Evolutionary conservation across 2,113 vertebrate genomes (phyloP).

Genomic region (Dermatemys mawii): DNA sequence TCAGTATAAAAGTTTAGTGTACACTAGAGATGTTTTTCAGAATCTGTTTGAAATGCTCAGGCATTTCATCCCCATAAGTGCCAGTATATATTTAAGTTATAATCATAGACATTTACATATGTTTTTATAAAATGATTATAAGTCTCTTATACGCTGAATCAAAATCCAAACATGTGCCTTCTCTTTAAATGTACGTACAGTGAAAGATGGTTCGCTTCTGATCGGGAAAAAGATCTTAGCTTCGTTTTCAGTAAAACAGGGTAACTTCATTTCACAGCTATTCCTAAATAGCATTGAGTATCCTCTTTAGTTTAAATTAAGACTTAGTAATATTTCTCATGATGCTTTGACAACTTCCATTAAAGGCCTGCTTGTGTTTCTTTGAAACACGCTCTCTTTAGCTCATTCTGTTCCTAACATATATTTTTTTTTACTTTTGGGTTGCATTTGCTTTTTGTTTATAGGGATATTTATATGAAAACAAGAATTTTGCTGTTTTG

Average conservation of each 20-base stretch:
- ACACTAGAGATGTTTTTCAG: not conserved
- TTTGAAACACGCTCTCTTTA: not conserved
- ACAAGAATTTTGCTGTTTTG: not conserved
- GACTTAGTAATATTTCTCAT: not conserved
- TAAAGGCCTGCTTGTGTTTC: not conserved
- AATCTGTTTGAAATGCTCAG: conserved; percentile 16
- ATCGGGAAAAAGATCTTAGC: not conserved
- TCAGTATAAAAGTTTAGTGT: conserved; percentile 23
- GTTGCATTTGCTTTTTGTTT: not conserved
- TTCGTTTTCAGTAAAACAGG: not conserved
- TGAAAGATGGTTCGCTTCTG: not conserved
- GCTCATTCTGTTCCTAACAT: not conserved
- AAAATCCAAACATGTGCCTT: not conserved
- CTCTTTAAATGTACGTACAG: not conserved
- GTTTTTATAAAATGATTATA: not conserved
- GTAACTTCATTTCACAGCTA: not conserved
- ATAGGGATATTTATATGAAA: not conserved
- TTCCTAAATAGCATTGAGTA: not conserved
- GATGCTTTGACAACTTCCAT: not conserved
- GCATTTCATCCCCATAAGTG: conserved; percentile 3
- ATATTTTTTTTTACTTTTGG: not conserved
- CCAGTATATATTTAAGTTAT: not conserved
- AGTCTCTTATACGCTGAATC: not conserved
- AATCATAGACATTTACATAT: conserved; percentile 4
- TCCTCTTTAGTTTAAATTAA: not conserved